A percentile compares a stretch with the other conserved stretches of the same genome.
Conservation (phyloP, 2,113 vertebrate genomes). For the Myrmecophaga tridactyla region DNA sequence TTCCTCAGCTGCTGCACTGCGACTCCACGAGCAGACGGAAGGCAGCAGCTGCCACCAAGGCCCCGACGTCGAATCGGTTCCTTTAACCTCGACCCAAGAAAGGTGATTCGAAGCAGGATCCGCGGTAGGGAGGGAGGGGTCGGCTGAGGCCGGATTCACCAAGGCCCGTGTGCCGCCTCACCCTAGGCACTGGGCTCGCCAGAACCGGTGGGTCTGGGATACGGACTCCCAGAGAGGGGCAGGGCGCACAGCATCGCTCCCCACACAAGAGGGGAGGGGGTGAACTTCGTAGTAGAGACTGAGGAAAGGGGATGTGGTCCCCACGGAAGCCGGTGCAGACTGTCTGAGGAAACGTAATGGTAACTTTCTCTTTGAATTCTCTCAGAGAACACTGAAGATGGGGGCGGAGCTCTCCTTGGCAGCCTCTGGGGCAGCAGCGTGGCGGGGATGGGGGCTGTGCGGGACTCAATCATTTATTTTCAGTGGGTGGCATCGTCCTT, state of each 20-base stretch:
- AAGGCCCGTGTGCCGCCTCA: too few species aligned
- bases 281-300: background rate
- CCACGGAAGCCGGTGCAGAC: background rate
- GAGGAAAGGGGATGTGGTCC: background rate
- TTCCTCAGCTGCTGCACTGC: rapidly evolving
- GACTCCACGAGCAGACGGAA: background rate
- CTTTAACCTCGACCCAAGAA: background rate
- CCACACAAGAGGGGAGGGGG: background rate
- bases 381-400: background rate
- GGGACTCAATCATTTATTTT: too few species aligned
- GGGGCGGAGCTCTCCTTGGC: background rate
- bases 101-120: background rate
- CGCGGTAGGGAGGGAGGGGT: too few species aligned
- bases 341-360: background rate
- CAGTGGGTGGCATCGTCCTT: background rate
- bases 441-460: too few species aligned
- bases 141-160: background rate
- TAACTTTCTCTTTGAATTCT: background rate
- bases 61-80: background rate
- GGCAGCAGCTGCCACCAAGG: background rate
- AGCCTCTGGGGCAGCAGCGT: too few species aligned
- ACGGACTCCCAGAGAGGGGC: background rate
- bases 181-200: background rate
- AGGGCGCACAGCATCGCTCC: too few species aligned
- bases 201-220: rapidly evolving